A percentile compares a stretch with the other conserved stretches of the same genome.
Evolutionary conservation across 2,888 invertebrate genomes (phyloP).

Genomic region (Heteromurus nitidus): DNA sequence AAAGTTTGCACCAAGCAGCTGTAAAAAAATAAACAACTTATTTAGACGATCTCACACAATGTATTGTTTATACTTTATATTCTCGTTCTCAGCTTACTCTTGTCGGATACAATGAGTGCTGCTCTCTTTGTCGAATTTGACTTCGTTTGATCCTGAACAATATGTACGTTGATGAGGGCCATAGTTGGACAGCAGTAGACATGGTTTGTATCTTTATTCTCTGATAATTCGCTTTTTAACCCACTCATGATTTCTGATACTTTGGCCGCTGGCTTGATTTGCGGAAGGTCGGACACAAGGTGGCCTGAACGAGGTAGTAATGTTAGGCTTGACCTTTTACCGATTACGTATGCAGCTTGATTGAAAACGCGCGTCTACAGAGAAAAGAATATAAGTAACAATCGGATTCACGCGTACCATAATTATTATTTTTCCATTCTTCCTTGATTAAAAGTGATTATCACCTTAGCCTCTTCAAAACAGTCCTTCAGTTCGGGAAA

Average conservation of each 20-base stretch:
- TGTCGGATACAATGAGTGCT: conserved; percentile 61
- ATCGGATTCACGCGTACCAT: too few species aligned
- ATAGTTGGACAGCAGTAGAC: conserved; percentile 65
- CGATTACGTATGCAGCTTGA: conserved; percentile 70
- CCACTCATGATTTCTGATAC: conserved; percentile 35
- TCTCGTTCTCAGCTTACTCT: conserved; percentile 22
- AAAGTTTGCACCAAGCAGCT: conserved; percentile 72
- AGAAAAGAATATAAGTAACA: background rate
- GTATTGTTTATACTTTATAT: too few species aligned
- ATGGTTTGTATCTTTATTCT: conserved; percentile 19
- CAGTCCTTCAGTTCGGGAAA: conserved; percentile 69
- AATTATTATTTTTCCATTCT: background rate
- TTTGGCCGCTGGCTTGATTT: conserved; percentile 25
- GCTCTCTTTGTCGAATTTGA: conserved; percentile 61
- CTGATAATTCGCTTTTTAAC: conserved; percentile 33
- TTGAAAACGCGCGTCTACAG: conserved; percentile 66
- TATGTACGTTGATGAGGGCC: conserved; percentile 60
- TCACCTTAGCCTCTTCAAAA: conserved; percentile 69
- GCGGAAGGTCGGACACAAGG: conserved; percentile 37
- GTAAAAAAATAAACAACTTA: conserved; percentile 9
- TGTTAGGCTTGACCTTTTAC: conserved; percentile 51
- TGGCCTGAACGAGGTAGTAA: conserved; percentile 64
- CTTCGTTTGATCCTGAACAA: conserved; percentile 71
- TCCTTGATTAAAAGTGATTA: too few species aligned
- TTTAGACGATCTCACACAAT: background rate